Conservation (phyloP, 2,888 invertebrate species). For the Selenia dentaria region DNA sequence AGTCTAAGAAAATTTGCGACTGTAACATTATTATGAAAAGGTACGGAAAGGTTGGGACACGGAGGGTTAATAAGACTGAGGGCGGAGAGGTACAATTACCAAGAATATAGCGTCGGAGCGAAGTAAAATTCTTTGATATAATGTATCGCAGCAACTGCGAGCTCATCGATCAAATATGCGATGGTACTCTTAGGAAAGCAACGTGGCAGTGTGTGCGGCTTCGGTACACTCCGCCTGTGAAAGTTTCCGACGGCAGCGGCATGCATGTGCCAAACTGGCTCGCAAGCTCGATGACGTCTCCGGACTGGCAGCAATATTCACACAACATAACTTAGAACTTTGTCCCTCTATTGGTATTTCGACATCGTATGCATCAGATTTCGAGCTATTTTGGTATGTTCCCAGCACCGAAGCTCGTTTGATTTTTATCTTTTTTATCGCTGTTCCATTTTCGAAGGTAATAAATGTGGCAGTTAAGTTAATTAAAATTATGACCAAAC, state of each 20-base stretch:
- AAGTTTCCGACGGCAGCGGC: slow-evolving; percentile 43
- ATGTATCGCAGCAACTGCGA: slow-evolving; percentile 58
- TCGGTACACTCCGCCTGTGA: slow-evolving; percentile 39
- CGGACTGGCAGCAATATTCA: slow-evolving; percentile 24
- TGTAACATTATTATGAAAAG: slow-evolving; percentile 60
- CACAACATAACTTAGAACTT: slow-evolving; percentile 27
- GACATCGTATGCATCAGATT: slow-evolving; percentile 3
- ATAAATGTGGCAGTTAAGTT: slow-evolving; percentile 22
- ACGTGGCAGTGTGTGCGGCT: slow-evolving; percentile 24
- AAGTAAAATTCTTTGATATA: slow-evolving; percentile 47
- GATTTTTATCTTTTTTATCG: slow-evolving; percentile 24
- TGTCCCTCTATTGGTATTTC: slow-evolving; percentile 18
- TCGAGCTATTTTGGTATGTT: slow-evolving; percentile 10
- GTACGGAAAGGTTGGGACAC: slow-evolving; percentile 51
- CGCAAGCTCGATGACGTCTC: slow-evolving; percentile 21
- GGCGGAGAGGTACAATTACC: slow-evolving; percentile 37
- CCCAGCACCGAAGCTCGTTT: slow-evolving; percentile 1
- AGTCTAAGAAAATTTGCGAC: slow-evolving; percentile 58
- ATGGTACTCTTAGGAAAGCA: slow-evolving; percentile 37
- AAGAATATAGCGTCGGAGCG: slow-evolving; percentile 36
- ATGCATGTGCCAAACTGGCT: slow-evolving; percentile 47
- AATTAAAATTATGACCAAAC: slow-evolving; percentile 17
- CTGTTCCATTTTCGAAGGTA: slow-evolving; percentile 17
- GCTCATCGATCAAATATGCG: slow-evolving; percentile 70
- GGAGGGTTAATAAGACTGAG: slow-evolving; percentile 53